Evolutionary conservation across 2,113 vertebrate genomes (phyloP), one percentile per base, ranked within the genome.

Genomic region (Cyanistes caeruleus): DNA sequence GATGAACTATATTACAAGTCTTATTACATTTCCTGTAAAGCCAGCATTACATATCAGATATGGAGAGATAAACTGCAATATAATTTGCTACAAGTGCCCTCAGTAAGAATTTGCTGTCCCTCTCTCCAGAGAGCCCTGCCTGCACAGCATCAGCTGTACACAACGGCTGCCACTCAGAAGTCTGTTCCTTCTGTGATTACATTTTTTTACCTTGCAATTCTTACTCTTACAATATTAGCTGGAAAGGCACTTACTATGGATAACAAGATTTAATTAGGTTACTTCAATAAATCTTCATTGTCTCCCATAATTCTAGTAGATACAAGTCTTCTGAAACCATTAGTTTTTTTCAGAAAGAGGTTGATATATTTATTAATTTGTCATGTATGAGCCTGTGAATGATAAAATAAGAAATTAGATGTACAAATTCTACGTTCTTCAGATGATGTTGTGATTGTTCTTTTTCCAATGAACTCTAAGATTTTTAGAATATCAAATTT

Each of bases 191-290:
- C 60, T 65, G 33, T 79, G 84, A 76, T 37, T 70, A 64, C 41
- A 41, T 49, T 81, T 87, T 90, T 74, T 63, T 39, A 75, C 62
- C 46, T 81, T 69, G 62, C 41, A 83, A 69, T 90, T 97, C 90
- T 75, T 89, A 39, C 56, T 89, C 43, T 53, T 85, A 75, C 46
- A 48, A 44, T 90, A 79, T 74, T 96, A 94, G 69, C 85, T 84
- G 43, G 58, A 93, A 88, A 92, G 51, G 46, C 51, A 70, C 64
- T 82, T 84, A 73, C 94, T 93, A 90, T 4, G 7, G 37, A 94
- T 95, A 96, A 95, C 58, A 87, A 83, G 59, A 74, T 69, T 48
- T 87, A 90, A 96, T 97, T 96, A 87, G 60, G 74, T 63, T 62
- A 87, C 70, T 85, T 93, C 80, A 95, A 95, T 85, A 83, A 93